phyloP scores from a whole-genome alignment of 2,113 vertebrate genomes.

The Rissa tridactyla region DNA sequence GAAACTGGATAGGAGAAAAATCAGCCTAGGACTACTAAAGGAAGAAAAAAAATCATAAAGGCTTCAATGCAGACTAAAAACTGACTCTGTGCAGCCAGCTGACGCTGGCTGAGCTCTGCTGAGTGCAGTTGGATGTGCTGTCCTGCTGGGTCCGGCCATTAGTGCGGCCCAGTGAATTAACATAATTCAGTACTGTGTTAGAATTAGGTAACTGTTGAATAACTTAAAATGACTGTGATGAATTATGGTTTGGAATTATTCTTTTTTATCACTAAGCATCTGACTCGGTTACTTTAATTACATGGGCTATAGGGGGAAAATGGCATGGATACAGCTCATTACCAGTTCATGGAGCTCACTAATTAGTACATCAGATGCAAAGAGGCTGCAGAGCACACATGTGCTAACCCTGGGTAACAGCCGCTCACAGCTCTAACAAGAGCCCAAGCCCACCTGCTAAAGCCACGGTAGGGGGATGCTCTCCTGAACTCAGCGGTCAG shows the following conservation, averaged over 20 bases:
- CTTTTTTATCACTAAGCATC: not conserved
- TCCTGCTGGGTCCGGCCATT: not conserved
- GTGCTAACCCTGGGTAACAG: not conserved
- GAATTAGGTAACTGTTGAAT: not conserved
- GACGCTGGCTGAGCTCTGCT: not conserved
- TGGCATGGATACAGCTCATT: not conserved
- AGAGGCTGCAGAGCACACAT: not conserved
- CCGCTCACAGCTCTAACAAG: not conserved
- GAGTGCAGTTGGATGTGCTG: not conserved
- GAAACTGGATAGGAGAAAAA: slow-evolving; percentile 3
- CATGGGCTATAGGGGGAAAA: not conserved
- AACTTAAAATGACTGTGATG: not conserved
- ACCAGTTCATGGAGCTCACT: not conserved
- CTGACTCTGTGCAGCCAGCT: not conserved
- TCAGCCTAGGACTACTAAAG: not conserved
- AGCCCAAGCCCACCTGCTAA: not conserved
- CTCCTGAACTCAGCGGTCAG: not conserved
- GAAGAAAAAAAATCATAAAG: not conserved
- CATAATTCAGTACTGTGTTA: not conserved
- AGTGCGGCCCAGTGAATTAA: not conserved
- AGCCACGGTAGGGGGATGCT: not conserved
- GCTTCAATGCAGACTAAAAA: not conserved
- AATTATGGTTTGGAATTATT: not conserved
- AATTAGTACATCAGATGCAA: not conserved
- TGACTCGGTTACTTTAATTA: not conserved